These are phyloP conservation scores for Leucozona laternaria DNA, from an alignment of 2,888 invertebrate species.

Conservation along the genomic window DNA sequence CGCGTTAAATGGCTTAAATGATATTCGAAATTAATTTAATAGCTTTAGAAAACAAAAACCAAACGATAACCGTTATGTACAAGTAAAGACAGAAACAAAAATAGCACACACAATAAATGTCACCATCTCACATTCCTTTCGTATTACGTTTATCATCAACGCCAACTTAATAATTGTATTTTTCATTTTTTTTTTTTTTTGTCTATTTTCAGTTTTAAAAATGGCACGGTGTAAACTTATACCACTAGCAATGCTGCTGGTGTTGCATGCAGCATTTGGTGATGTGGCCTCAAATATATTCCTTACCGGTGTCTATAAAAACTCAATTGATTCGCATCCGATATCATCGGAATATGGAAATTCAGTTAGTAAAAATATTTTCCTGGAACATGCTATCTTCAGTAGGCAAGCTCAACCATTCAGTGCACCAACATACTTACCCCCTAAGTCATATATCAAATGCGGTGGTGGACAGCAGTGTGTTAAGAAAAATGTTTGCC, in stretches of 20 bases:
- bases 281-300: slow-evolving; percentile 81
- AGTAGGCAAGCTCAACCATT: slow-evolving; percentile 81
- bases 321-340: slow-evolving; percentile 77
- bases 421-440: slow-evolving; percentile 81
- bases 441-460: slow-evolving; percentile 80
- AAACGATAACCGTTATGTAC: neutral
- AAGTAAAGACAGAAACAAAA: neutral
- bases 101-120: slow-evolving; percentile 1
- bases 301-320: slow-evolving; percentile 81
- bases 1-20: neutral
- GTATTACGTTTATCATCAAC: neutral
- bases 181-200: neutral
- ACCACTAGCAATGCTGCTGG: slow-evolving; percentile 67
- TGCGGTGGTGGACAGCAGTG: slow-evolving; percentile 81
- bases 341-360: slow-evolving; percentile 77
- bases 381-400: slow-evolving; percentile 81
- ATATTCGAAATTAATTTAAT: neutral
- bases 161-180: neutral
- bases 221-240: slow-evolving; percentile 69
- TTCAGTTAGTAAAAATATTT: slow-evolving; percentile 80
- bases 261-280: slow-evolving; percentile 63
- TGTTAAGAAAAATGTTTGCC: slow-evolving; percentile 80
- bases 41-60: neutral
- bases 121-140: neutral
- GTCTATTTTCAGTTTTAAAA: slow-evolving; percentile 40